A percentile compares a stretch with the other conserved stretches of the same genome.
Evolutionary conservation across 2,888 invertebrate genomes (phyloP).

Genomic region (Bruchidius siliquastri): DNA sequence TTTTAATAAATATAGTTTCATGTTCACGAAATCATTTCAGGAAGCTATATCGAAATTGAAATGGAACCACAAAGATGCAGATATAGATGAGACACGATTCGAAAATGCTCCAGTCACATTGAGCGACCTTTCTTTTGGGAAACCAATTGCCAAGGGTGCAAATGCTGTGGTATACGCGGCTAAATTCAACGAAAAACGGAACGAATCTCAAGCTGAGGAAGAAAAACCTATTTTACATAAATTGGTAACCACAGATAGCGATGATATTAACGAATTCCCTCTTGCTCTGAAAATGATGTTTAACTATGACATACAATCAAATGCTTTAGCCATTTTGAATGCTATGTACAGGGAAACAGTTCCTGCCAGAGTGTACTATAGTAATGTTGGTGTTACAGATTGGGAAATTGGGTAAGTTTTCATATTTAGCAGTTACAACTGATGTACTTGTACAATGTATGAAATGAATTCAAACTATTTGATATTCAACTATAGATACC

Average conservation of each 20-base stretch:
- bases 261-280: conserved; percentile 49
- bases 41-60: conserved; percentile 57
- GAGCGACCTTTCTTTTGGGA: conserved; percentile 62
- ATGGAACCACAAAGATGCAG: conserved; percentile 50
- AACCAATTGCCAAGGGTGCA: conserved; percentile 73
- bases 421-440: background rate
- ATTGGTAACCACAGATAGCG: conserved; percentile 12
- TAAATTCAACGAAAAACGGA: conserved; percentile 43
- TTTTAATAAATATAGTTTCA: too few relatives aligned
- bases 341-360: conserved; percentile 81
- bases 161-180: conserved; percentile 77
- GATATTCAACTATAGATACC: too few relatives aligned
- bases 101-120: conserved; percentile 51
- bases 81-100: conserved; percentile 42
- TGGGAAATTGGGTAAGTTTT: conserved; percentile 54
- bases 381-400: conserved; percentile 46
- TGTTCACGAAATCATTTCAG: conserved; percentile 39
- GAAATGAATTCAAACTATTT: too few relatives aligned
- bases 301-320: conserved; percentile 81
- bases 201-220: background rate
- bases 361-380: conserved; percentile 58
- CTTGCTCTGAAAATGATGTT: conserved; percentile 89
- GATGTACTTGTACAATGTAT: too few relatives aligned
- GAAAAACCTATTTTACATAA: conserved; percentile 3
- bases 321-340: conserved; percentile 67